A percentile compares a stretch with the other conserved stretches of the same genome.
Evolutionary conservation across 2,113 vertebrate species (phyloP).

Genomic region (Chloebia gouldiae): DNA sequence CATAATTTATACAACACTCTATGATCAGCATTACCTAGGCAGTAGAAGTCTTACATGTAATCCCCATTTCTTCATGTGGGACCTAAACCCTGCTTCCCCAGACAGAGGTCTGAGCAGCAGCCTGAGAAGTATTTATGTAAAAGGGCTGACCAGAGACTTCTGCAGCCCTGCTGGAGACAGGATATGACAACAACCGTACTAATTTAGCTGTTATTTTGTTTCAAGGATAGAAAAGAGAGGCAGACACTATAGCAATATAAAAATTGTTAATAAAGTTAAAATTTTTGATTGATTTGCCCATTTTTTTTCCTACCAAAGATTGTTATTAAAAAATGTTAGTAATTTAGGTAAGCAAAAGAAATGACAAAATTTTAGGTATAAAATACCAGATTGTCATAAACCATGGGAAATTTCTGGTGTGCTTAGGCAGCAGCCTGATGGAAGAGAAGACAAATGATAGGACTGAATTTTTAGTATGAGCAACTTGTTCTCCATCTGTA

Average conservation of each 20-base stretch:
- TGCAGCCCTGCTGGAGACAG: not conserved
- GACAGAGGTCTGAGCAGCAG: not conserved
- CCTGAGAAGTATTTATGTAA: not conserved
- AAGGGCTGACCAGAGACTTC: not conserved
- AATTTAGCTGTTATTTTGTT: not conserved
- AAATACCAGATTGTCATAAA: not conserved
- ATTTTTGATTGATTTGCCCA: not conserved
- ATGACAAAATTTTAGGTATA: not conserved
- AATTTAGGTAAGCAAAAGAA: not conserved
- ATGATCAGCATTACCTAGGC: not conserved
- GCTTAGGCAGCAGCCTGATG: not conserved
- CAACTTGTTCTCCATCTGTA: not conserved
- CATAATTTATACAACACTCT: not conserved
- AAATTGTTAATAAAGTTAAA: not conserved
- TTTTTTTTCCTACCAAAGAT: not conserved
- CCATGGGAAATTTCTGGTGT: not conserved
- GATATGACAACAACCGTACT: not conserved
- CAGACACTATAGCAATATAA: not conserved
- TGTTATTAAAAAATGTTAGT: not conserved
- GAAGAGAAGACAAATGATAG: not conserved
- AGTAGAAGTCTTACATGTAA: not conserved
- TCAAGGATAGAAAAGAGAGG: not conserved
- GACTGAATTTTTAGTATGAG: not conserved
- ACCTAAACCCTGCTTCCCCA: not conserved
- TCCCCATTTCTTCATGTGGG: not conserved